Evolutionary conservation across 2,888 invertebrate species (phyloP).

Genomic region (Schrankia costaestrigalis): DNA sequence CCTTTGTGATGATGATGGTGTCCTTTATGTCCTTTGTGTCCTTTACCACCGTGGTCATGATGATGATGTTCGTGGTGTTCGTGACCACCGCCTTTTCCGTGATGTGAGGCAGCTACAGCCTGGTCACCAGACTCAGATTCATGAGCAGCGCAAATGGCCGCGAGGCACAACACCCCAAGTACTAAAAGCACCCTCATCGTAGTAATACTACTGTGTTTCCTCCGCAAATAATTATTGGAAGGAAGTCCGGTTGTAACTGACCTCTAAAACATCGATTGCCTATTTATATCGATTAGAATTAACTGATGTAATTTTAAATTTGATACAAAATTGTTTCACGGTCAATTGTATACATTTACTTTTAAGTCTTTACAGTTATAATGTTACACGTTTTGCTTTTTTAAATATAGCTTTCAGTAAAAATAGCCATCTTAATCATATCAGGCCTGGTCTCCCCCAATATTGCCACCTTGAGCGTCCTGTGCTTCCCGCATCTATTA

Average conservation of each 20-base stretch:
- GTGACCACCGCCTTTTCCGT: conserved; percentile 83
- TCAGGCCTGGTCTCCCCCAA: no score
- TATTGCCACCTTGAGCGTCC: no score
- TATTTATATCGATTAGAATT: conserved; percentile 62
- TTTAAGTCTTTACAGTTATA: no score
- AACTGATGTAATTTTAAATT: conserved; percentile 9
- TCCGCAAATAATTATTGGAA: conserved; percentile 5
- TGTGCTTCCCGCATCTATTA: no score
- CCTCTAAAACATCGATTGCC: conserved; percentile 30
- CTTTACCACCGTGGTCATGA: conserved; percentile 86
- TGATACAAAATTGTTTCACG: conserved; percentile 7
- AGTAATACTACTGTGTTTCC: conserved; percentile 8
- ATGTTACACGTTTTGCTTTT: no score
- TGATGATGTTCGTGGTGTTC: conserved; percentile 84
- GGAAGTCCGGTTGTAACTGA: conserved; percentile 20
- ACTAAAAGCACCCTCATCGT: conserved; percentile 59
- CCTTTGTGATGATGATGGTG: conserved; percentile 89
- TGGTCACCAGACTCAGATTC: conserved; percentile 5
- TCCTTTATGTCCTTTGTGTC: conserved; percentile 87
- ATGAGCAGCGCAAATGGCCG: conserved; percentile 48
- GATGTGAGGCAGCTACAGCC: conserved; percentile 83
- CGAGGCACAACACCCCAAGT: conserved; percentile 56
- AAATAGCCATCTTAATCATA: no score
- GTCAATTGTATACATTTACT: conserved; percentile 5
- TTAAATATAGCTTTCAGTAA: no score